phyloP scores from a whole-genome alignment of 2,888 invertebrate species.

The Mycalesis mineus region DNA sequence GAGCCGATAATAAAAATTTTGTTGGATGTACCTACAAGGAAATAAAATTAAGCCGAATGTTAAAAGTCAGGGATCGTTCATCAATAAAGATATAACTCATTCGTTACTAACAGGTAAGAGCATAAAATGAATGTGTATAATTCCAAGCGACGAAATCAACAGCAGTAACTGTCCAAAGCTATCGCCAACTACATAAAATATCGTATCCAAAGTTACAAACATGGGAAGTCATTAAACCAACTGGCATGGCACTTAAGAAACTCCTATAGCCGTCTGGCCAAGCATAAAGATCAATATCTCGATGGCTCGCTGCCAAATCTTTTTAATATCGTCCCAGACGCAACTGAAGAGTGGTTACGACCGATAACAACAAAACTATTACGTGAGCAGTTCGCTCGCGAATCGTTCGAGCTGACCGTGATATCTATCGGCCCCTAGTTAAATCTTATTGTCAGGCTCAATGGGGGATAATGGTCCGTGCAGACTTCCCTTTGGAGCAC shows the following conservation, averaged over 20 bases:
- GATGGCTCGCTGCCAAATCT: constrained; percentile 75
- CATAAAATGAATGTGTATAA: constrained; percentile 40
- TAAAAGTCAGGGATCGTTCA: constrained; percentile 39
- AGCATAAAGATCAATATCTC: constrained; percentile 76
- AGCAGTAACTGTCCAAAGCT: constrained; percentile 52
- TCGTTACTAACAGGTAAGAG: constrained; percentile 35
- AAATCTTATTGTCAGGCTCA: constrained; percentile 70
- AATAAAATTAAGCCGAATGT: constrained; percentile 36
- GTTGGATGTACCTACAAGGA: constrained; percentile 33
- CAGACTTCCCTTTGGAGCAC: constrained; percentile 56
- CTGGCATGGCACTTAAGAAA: constrained; percentile 66
- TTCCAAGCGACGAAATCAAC: constrained; percentile 44
- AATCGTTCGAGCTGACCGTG: constrained; percentile 49
- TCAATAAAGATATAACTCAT: constrained; percentile 39
- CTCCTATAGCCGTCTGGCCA: constrained; percentile 71
- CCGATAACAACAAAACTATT: constrained; percentile 76
- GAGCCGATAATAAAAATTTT: constrained; percentile 37
- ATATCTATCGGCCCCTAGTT: constrained; percentile 53
- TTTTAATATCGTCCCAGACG: constrained; percentile 74
- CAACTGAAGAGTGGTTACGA: constrained; percentile 68
- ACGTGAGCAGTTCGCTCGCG: constrained; percentile 60
- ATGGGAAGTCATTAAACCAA: constrained; percentile 75
- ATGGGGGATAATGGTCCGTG: constrained; percentile 61
- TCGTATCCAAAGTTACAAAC: constrained; percentile 64
- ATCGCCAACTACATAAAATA: constrained; percentile 60